Evolutionary conservation across 2,888 invertebrate species (phyloP), one percentile per base, ranked within the genome.

Genomic region (Lymantria dispar): DNA sequence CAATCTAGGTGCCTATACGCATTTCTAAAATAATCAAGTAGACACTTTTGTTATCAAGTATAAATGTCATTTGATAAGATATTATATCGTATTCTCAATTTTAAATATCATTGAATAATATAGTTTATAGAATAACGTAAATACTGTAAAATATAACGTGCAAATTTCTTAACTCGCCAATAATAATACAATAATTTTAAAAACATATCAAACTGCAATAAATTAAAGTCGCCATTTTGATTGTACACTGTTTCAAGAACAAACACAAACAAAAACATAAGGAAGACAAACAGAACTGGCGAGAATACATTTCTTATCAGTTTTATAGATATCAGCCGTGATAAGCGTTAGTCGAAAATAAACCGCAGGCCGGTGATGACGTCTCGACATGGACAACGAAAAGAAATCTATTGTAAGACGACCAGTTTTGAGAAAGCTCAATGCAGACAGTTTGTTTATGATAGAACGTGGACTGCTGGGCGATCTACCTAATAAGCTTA

Each of bases 401-500:
- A 86, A 81, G 58, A 85, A 74, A 60, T 71, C 78, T 43, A 61
- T 70, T 52, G 68, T 77, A 46, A 82, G 78, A 64, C 78, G 87
- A 33, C 83, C 83, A 58, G 88, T 88, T 38, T 69, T 89, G 49
- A 87, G 56, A 58, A 91, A 89, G 64, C 74, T 89, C 11, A 90
- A 86, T 64, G 74, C 83, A 1, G 88, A 89, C 53, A 88, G 72
- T 57, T 71, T 91, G 10, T 72, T 78, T n/a, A 68, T 85, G 52
- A 85, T 90, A 46, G 91, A 91, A 62, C 68, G 90, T 22, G 88
- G 90, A 13, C 73, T 91, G 0, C 83, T 88, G 3, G 87, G 87
- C 5, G 89, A 88, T 44, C 60, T 91, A 10, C 85, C 89, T 1
- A 79, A 83, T 11, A 87, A 85, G 67, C 80, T 91, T 0, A 85